Base-by-base conservation (phyloP, 2,113 vertebrate species). In the Tringa solitaria region DNA sequence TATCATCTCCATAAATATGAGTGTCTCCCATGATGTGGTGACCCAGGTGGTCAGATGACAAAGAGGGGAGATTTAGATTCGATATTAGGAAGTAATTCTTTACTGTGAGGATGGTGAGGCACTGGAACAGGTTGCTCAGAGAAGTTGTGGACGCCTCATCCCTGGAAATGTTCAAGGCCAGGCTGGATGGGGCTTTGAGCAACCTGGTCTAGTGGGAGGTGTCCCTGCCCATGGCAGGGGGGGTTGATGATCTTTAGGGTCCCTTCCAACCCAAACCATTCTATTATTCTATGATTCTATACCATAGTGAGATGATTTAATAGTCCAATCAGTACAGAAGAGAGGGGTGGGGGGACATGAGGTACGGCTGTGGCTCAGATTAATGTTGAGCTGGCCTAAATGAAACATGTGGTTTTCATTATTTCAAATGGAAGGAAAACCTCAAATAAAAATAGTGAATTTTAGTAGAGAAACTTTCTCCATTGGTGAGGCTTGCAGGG, bases 331-430 rank as follows among this genome's bases (percentile, higher is more conserved):
- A 2, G 27, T n/a, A 79, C 33, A 86, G 37, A 76, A 68, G 53
- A 72, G 0, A 4, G 16, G 5, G 13, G 5, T 1, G 3, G 20
- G 7, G 11, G 6, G 9, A 14, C 37, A 22, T 33, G 37, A 48
- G 14, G 9, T 41, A 35, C 0, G 1, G 4, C 39, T 75, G 7
- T 60, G 13, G 12, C 28, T 75, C 1, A 1, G 5, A 35, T 50
- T 56, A 84, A 75, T n/a, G 11, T n/a, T 84, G 23, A 84, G 8
- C 12, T 60, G 21, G 80, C 41, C 17, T 50, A 76, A 76, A 60
- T 33, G 8, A 84, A 68, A 54, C 21, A 16, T 4, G 6, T 48
- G 10, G 8, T 1, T 60, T 84, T 63, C 23, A 22, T 83, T 87
- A 54, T 70, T 84, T 65, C 9, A 56, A 76, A 39, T 35, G 8